Evolutionary conservation across 2,113 vertebrate genomes (phyloP).

Genomic region (Anas platyrhynchos): DNA sequence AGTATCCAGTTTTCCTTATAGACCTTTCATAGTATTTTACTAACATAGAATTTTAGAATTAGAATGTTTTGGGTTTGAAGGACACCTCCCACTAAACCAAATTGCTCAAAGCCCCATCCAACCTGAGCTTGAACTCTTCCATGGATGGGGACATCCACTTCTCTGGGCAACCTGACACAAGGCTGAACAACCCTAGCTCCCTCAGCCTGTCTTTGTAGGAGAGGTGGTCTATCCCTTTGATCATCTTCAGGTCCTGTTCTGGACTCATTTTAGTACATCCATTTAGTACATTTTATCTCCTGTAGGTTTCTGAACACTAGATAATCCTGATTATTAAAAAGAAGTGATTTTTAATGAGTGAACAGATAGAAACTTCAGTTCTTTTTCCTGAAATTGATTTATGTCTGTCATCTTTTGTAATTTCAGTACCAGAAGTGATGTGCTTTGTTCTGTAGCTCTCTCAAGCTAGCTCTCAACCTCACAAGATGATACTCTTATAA

Average conservation of each 20-base stretch:
- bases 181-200: background rate
- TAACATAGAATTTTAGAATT: background rate
- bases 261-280: background rate
- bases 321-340: conserved; percentile 54
- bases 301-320: conserved; percentile 3
- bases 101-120: too few species aligned
- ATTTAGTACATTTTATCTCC: background rate
- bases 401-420: conserved; percentile 50
- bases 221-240: background rate
- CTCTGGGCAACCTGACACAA: background rate
- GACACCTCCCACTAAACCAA: background rate
- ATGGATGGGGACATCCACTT: background rate
- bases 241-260: background rate
- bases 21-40: background rate
- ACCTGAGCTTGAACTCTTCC: background rate
- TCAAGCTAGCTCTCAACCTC: conserved; percentile 17
- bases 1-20: background rate
- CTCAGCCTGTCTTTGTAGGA: background rate
- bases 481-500: conserved; percentile 42
- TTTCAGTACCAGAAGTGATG: conserved; percentile 44
- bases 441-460: conserved; percentile 46
- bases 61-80: background rate
- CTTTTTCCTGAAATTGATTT: conserved; percentile 46
- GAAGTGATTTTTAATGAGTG: conserved; percentile 11
- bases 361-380: conserved; percentile 7